These are phyloP conservation scores for Tyrannus savana DNA, from an alignment of 2,113 vertebrate genomes.

Conservation along the genomic window DNA sequence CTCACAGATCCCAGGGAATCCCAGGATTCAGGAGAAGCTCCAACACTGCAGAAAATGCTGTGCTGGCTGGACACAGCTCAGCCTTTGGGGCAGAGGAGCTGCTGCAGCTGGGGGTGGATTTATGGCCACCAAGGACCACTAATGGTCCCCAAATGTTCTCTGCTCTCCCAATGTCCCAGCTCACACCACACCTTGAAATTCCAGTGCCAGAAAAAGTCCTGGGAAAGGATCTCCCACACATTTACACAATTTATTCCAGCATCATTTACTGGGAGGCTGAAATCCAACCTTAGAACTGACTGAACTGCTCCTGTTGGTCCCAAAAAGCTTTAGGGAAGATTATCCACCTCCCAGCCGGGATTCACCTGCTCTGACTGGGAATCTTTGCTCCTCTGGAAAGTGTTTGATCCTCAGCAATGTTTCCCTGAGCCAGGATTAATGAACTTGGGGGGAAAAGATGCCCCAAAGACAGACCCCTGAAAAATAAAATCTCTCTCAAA, in stretches of 20 bases:
- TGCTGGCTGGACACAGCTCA: too few species aligned
- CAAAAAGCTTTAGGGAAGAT: neutral
- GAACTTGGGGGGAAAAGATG: neutral
- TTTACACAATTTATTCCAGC: too few species aligned
- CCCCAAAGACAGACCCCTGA: neutral
- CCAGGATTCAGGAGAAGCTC: too few species aligned
- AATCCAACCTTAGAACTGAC: neutral
- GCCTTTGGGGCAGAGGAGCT: too few species aligned
- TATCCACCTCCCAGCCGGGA: neutral
- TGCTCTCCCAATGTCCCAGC: neutral
- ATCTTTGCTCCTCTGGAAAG: neutral
- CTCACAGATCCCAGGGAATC: too few species aligned
- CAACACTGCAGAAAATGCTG: too few species aligned
- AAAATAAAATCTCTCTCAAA: neutral
- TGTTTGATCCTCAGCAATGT: neutral
- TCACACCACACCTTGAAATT: fast-evolving
- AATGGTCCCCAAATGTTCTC: neutral
- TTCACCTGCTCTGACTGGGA: neutral
- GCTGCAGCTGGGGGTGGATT: too few species aligned
- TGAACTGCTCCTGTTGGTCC: neutral
- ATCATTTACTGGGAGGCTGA: too few species aligned
- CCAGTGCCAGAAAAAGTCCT: neutral
- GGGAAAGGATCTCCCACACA: too few species aligned
- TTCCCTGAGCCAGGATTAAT: neutral
- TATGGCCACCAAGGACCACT: neutral